Evolutionary conservation across 2,113 vertebrate genomes (phyloP).

Genomic region (Rafetus swinhoei): DNA sequence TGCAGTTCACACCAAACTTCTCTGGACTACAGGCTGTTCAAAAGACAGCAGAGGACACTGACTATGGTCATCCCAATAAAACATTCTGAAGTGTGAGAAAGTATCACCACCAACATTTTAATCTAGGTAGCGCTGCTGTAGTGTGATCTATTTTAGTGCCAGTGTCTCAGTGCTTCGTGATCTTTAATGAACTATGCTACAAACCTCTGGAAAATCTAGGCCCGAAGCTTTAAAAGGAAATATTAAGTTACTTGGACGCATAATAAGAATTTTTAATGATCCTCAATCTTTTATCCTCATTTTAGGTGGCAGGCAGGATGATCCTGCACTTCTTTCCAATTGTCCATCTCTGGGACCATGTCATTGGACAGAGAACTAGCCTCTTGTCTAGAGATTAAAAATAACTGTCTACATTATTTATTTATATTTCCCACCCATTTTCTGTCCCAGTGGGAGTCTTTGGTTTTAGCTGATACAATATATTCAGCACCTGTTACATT

Average conservation of each 20-base stretch:
- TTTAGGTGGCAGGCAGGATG: not conserved
- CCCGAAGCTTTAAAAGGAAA: not conserved
- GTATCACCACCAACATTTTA: not conserved
- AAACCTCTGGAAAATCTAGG: not conserved
- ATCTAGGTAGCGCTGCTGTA: constrained; percentile 18
- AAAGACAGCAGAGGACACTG: constrained; percentile 8
- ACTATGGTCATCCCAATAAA: not conserved
- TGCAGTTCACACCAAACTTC: constrained; percentile 69
- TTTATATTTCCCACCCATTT: constrained; percentile 67
- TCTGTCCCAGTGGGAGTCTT: constrained; percentile 59
- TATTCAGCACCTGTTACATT: constrained; percentile 39
- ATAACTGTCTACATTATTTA: constrained; percentile 69
- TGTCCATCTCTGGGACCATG: constrained; percentile 44
- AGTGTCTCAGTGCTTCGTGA: not conserved
- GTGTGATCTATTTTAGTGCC: not conserved
- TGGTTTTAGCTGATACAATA: constrained; percentile 46
- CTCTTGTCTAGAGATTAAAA: constrained; percentile 60
- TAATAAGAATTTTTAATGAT: not conserved
- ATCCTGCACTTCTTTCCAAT: not conserved
- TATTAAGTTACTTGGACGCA: not conserved
- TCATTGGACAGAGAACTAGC: constrained; percentile 69
- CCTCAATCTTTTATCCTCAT: not conserved
- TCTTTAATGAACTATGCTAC: constrained; percentile 56
- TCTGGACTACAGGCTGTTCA: constrained; percentile 67
- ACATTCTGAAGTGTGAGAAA: not conserved